Conservation (phyloP, 2,113 vertebrate genomes). For the Toxostoma redivivum region DNA sequence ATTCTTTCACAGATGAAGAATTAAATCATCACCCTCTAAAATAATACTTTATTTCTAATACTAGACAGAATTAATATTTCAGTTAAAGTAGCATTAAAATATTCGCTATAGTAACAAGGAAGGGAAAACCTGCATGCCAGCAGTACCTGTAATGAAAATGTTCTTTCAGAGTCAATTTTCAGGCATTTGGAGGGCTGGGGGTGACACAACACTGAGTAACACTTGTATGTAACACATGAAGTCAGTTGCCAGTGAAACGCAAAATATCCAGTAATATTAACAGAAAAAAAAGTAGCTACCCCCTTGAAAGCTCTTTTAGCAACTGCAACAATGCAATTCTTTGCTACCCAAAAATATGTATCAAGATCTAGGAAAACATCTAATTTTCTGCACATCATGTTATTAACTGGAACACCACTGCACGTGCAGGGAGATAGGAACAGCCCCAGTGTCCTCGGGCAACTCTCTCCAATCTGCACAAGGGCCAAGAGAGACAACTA, state of each 20-base stretch:
- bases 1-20: conserved; percentile 47
- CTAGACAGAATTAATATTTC: conserved; percentile 48
- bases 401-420: not conserved
- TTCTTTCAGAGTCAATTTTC: conserved; percentile 14
- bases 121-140: conserved; percentile 40
- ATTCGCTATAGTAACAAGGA: conserved; percentile 33
- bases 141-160: conserved; percentile 49
- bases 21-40: conserved; percentile 44
- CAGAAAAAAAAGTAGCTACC: not conserved
- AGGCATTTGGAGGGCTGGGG: conserved; percentile 3
- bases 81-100: conserved; percentile 27
- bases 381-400: not conserved
- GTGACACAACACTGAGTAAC: conserved; percentile 49
- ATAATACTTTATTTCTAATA: conserved; percentile 56
- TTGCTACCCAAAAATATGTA: not conserved
- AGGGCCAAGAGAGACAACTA: not conserved
- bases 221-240: conserved; percentile 26
- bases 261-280: not conserved
- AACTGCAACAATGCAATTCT: not conserved
- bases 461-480: not conserved
- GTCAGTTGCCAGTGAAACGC: conserved; percentile 5
- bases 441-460: not conserved
- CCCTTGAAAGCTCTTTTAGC: not conserved
- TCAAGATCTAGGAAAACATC: not conserved
- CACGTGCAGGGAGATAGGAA: not conserved